These are phyloP conservation scores for Axinella damicornis DNA, from an alignment of 37 sponge, comb jelly and placozoan species.

Conservation along the genomic window DNA sequence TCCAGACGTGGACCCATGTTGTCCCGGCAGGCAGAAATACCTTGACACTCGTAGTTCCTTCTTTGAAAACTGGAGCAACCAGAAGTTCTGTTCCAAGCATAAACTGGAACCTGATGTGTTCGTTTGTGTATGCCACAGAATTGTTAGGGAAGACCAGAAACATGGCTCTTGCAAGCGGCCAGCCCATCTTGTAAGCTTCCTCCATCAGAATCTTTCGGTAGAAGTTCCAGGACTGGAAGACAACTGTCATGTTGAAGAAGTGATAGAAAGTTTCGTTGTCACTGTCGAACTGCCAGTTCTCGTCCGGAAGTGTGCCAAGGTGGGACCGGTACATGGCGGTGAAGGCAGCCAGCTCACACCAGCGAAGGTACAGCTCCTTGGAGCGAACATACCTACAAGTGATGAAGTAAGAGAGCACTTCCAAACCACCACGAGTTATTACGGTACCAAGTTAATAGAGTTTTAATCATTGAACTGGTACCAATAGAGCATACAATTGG, in stretches of 20 bases:
- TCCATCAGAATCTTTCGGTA: constrained; percentile 64
- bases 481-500: too few species aligned
- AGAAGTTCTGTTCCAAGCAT: constrained; percentile 79
- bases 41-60: background rate
- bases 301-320: constrained; percentile 72
- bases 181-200: constrained; percentile 57
- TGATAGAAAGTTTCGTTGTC: constrained; percentile 69
- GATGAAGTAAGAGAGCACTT: too few species aligned
- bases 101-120: constrained; percentile 50
- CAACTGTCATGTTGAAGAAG: constrained; percentile 78
- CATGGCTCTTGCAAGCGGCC: constrained; percentile 76
- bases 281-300: constrained; percentile 75
- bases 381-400: constrained; percentile 52
- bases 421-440: too few species aligned
- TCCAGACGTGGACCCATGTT: constrained; percentile 75
- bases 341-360: constrained; percentile 85
- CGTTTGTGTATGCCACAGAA: constrained; percentile 22
- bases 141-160: constrained; percentile 59
- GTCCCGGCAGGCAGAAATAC: constrained; percentile 65
- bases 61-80: constrained; percentile 75
- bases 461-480: too few species aligned
- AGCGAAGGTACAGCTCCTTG: constrained; percentile 75
- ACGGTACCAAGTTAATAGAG: too few species aligned
- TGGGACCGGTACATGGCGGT: constrained; percentile 73
- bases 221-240: constrained; percentile 65